Base-by-base conservation (phyloP, 2,888 invertebrate species). In the Xestobium rufovillosum region DNA sequence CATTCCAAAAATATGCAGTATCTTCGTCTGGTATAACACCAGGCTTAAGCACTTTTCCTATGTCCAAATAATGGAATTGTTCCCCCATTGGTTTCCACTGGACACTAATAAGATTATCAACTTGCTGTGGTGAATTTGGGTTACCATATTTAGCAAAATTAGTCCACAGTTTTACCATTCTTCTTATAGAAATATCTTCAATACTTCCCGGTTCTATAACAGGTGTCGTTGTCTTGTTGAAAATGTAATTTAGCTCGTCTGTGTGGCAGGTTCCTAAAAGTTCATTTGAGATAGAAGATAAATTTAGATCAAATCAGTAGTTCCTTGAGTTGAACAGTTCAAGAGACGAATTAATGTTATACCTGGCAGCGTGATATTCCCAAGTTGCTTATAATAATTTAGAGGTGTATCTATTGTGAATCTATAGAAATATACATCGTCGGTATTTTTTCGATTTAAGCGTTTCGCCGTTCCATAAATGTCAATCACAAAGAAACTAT, bases 401-500 rank as follows among this genome's bases (percentile, higher is more conserved):
- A 55, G 26, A 2, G 52, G 38, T 1, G 56, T 48, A 11, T 53
- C 52, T 8, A 59, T 11, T 3, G 55, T 50, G 53, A 59, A 56
- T 40, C 53, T 43, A 43, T 60, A 60, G 2, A 55, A 42, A 40
- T 55, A 60, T 10, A 59, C 47, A 4, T 56, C 57, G 14, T 51
- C 42, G 1, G 34, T 31, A 28, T 47, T 30, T 4, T 11, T 19
- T 16, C 28, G 11, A 16, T 19, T 41, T 31, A 52, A 45, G 27
- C 42, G 37, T 34, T 43, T 44, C 15, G 37, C 29, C 19, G 33
- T 37, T 12, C 41, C 52, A 29, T 56, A 52, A 23, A 62, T 53
- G 9, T 53, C 52, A 28, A 57, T 43, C 8, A 55, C 41, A 34
- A 64, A 64, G 17, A 56, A 52, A 6, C 48, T 49, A 36, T 64